phyloP scores from a whole-genome alignment of 2,113 vertebrate species.

The Capra hircus region DNA sequence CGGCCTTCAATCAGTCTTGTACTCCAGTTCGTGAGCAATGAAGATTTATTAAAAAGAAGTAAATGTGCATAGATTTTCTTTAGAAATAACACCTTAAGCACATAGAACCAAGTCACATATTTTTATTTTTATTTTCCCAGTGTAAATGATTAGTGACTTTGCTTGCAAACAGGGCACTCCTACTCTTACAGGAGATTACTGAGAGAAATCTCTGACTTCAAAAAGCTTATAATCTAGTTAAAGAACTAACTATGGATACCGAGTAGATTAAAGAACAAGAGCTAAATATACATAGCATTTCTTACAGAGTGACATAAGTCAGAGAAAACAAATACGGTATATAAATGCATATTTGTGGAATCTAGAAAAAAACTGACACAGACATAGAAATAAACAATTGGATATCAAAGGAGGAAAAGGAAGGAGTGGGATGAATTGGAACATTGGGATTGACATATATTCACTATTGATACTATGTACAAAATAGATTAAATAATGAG shows the following conservation, averaged over 20 bases:
- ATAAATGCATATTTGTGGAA: neutral
- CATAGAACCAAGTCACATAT: neutral
- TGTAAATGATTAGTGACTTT: neutral
- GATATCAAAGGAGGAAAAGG: neutral
- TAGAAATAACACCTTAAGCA: neutral
- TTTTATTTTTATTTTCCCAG: neutral
- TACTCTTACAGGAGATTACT: neutral
- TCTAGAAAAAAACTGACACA: neutral
- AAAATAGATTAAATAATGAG: neutral
- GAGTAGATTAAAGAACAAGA: neutral
- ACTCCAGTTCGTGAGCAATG: neutral
- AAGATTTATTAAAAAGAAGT: neutral
- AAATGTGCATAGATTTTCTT: neutral
- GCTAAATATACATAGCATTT: neutral
- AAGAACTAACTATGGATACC: neutral
- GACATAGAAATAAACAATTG: neutral
- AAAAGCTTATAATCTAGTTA: neutral
- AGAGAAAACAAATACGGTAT: neutral
- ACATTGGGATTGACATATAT: neutral
- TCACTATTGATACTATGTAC: neutral
- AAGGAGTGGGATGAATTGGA: neutral
- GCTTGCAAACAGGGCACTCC: neutral
- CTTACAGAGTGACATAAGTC: neutral
- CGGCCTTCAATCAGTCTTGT: neutral
- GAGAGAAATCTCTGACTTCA: neutral